A percentile compares a stretch with the other conserved stretches of the same genome.
These are phyloP conservation scores for Neotoxoptera formosana DNA, from an alignment of 1,140 invertebrate species.

Conservation along the genomic window DNA sequence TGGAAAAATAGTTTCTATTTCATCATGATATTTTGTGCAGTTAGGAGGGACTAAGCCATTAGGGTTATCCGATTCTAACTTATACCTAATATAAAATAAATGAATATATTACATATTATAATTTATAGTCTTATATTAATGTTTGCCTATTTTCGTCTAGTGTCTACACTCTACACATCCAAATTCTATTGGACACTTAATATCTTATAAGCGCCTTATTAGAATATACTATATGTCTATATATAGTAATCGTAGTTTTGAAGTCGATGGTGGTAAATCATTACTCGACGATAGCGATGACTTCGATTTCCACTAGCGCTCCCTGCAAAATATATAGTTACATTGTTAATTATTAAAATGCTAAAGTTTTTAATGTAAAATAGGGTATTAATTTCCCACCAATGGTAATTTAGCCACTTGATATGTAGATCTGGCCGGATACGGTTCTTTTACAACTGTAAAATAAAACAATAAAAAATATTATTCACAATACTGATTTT, in stretches of 20 bases:
- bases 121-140: neutral
- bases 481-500: neutral
- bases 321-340: neutral
- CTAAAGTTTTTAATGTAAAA: neutral
- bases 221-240: too few species aligned
- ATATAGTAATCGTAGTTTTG: neutral
- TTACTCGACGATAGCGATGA: neutral
- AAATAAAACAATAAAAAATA: constrained; percentile 58
- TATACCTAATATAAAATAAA: neutral
- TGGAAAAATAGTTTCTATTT: too few species aligned
- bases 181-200: neutral
- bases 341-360: neutral
- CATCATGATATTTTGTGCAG: too few species aligned
- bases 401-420: constrained; percentile 80
- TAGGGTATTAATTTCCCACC: constrained; percentile 61
- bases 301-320: neutral
- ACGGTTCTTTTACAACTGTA: constrained; percentile 76
- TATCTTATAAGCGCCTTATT: neutral
- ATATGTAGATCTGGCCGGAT: constrained; percentile 79
- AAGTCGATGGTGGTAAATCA: neutral
- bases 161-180: too few species aligned
- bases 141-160: too few species aligned
- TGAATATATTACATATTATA: neutral
- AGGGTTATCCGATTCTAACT: neutral
- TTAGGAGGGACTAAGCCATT: too few species aligned